Percentiles rank a stretch among this genome's conserved stretches.
Evolutionary conservation across 2,113 vertebrate species (phyloP).

Genomic region (Ifrita kowaldi): DNA sequence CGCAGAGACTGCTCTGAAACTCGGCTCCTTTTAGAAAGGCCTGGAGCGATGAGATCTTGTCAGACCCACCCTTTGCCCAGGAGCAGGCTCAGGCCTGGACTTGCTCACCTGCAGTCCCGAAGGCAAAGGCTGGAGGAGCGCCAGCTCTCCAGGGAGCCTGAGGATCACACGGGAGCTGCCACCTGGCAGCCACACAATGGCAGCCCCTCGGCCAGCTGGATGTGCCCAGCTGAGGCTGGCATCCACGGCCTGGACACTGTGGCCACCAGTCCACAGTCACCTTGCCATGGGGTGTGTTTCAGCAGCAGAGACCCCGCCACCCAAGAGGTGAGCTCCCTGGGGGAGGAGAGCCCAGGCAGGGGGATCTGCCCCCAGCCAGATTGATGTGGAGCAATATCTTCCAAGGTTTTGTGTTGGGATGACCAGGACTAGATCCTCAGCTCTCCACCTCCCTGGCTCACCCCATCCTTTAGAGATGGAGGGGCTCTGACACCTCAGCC

Average conservation of each 20-base stretch:
- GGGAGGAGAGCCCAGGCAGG: background rate
- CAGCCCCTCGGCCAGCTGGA: background rate
- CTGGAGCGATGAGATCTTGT: slow-evolving; percentile 12
- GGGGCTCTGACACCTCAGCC: background rate
- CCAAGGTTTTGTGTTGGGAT: background rate
- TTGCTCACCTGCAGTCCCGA: background rate
- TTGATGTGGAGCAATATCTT: background rate
- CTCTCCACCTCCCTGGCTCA: background rate
- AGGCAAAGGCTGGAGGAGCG: background rate
- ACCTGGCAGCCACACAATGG: background rate
- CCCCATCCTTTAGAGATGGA: background rate
- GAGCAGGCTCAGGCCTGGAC: slow-evolving; percentile 29
- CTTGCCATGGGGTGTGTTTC: background rate
- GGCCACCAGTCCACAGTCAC: background rate
- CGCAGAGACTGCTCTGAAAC: background rate
- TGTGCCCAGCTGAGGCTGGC: background rate
- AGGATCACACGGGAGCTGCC: background rate
- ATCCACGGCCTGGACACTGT: background rate
- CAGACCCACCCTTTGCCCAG: slow-evolving; percentile 18
- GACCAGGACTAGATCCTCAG: background rate
- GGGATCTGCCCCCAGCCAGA: background rate
- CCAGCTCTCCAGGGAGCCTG: background rate
- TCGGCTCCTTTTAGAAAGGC: background rate
- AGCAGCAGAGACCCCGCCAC: background rate
- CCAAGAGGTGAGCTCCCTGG: background rate